A percentile compares a stretch with the other conserved stretches of the same genome.
phyloP scores from a whole-genome alignment of 2,113 vertebrate genomes.

The Loxodonta africana region DNA sequence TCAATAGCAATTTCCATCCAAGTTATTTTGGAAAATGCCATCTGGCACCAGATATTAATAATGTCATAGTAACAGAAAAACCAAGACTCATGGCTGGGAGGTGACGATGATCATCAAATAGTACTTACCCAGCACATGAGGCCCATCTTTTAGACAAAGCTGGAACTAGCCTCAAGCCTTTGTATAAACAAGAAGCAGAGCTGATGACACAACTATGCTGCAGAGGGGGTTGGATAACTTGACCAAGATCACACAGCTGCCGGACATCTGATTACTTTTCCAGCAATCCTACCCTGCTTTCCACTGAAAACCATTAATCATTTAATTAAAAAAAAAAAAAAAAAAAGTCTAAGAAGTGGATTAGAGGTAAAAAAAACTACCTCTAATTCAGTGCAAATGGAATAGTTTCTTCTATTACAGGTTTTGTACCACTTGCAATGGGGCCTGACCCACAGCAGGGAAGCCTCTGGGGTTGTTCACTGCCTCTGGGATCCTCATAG shows the following conservation, averaged over 20 bases:
- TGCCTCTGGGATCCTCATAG: not conserved
- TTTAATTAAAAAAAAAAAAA: conserved; percentile 1
- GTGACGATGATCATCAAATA: conserved; percentile 8
- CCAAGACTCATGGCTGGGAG: not conserved
- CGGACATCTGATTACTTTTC: not conserved
- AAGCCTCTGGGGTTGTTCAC: not conserved
- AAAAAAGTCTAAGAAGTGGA: not conserved
- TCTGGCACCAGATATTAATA: conserved; percentile 75
- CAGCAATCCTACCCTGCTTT: not conserved
- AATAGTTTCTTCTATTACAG: not conserved
- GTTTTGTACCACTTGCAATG: not conserved
- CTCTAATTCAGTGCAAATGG: not conserved
- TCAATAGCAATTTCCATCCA: conserved; percentile 55
- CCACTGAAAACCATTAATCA: not conserved
- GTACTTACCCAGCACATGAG: not conserved
- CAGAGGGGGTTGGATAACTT: conserved; percentile 5
- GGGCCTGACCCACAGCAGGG: not conserved
- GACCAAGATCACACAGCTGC: not conserved
- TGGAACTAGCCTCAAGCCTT: not conserved
- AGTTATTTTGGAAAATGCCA: conserved; percentile 72
- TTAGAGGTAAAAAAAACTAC: not conserved
- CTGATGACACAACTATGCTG: not conserved
- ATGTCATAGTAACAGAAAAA: conserved; percentile 58
- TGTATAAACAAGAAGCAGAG: conserved; percentile 8
- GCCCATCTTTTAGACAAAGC: not conserved